These are phyloP conservation scores for Tupaia chinensis DNA, from an alignment of 2,113 vertebrate genomes.

Conservation along the genomic window DNA sequence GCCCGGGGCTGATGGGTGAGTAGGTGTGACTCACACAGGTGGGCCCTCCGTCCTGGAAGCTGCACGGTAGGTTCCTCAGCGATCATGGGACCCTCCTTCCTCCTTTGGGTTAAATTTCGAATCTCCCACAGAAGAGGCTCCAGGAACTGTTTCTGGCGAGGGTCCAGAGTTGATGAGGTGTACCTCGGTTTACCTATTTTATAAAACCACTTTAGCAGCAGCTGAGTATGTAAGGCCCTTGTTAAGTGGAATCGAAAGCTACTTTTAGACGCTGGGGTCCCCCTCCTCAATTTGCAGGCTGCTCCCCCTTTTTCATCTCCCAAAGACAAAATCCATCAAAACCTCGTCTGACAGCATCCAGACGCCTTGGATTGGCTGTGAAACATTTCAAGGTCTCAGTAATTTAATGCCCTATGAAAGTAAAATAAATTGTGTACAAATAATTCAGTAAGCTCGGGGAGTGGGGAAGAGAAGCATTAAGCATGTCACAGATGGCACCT, in stretches of 20 bases:
- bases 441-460: slow-evolving; percentile 49
- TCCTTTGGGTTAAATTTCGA: fast-evolving
- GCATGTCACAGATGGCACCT: slow-evolving; percentile 22
- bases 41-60: fast-evolving
- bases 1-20: not conserved
- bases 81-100: not conserved
- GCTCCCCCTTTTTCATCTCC: not conserved
- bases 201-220: not conserved
- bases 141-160: not conserved
- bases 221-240: not conserved
- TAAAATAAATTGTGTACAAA: slow-evolving; percentile 69
- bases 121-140: not conserved
- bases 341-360: slow-evolving; percentile 36
- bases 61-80: fast-evolving
- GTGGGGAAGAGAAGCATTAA: not conserved
- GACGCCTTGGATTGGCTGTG: not conserved
- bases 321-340: slow-evolving; percentile 27
- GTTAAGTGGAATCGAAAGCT: not conserved
- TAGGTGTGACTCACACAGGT: not conserved
- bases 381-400: slow-evolving; percentile 55
- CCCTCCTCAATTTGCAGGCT: not conserved
- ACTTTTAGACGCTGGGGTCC: not conserved
- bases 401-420: slow-evolving; percentile 46
- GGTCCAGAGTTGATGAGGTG: not conserved
- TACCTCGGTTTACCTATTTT: not conserved